Base-by-base conservation (phyloP, 2,888 invertebrate genomes). In the Pseudococcus jackbeardsleyi region DNA sequence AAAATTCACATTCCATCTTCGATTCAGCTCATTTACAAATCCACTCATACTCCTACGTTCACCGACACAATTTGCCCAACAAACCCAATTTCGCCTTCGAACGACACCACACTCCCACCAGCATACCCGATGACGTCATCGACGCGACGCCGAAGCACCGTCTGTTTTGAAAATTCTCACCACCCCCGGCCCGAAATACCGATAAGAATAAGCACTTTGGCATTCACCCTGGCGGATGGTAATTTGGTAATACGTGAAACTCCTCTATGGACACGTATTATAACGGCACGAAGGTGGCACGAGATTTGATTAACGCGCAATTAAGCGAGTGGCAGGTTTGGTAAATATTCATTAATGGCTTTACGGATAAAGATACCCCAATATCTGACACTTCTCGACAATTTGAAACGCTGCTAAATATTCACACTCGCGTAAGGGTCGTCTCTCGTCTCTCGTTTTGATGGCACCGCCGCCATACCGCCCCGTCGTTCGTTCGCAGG, bases 311-410 rank as follows among this genome's bases (percentile, higher is more conserved):
- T 77, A 77, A 39, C 77, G 77, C 77, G 77, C 17, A 77, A 77
- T 77, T 39, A 77, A 77, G 26, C 77, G 39, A 77, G 39, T 39
- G 77, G 39, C 77, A 77, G 77, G 77, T 77, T 17, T 77, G 39
- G 77, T 77, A 77, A 77, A 77, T 77, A 77, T 77, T 77, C 77
- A 39, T 77, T 77, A 77, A 77, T 77, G 77, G 77, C 22, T 64
- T 64, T 64, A 64, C 12, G 64, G 64, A 64, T 64, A 64, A 64
- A 64, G 64, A 64, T 64, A 19, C 64, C 22, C 64, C 9, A 64
- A 64, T 64, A 64, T 64, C 64, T 64, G 64, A 64, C 64, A 64
- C 64, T 22, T 64, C 64, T 64, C 64, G 64, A 64, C 64, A 64
- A 64, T 64, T 64, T 64, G 15, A 19, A 64, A 64, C 22, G 17